A percentile compares a stretch with the other conserved stretches of the same genome.
phyloP scores from a whole-genome alignment of 2,113 vertebrate genomes.

The Trochalopteron elliotii region DNA sequence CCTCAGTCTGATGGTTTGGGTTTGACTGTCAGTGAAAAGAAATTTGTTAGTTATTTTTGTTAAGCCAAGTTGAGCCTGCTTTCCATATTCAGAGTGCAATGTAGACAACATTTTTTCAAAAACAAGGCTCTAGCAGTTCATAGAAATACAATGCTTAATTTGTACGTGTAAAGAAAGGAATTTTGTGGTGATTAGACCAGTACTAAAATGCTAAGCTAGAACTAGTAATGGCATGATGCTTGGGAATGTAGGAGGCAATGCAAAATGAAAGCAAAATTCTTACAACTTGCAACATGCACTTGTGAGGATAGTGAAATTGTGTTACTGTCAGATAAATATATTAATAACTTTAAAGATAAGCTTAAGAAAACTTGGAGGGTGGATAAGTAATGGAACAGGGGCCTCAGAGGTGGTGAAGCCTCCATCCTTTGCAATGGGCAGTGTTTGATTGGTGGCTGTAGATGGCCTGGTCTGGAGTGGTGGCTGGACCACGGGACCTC shows the following conservation, averaged over 20 bases:
- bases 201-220: not conserved
- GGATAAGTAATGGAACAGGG: not conserved
- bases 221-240: not conserved
- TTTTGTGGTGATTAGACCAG: not conserved
- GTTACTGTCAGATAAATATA: not conserved
- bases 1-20: rapidly evolving
- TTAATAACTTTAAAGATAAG: not conserved
- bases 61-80: not conserved
- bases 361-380: not conserved
- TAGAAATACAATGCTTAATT: not conserved
- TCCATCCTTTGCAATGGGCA: not conserved
- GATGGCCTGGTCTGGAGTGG: not conserved
- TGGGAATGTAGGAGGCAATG: not conserved
- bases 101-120: not conserved
- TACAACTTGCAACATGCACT: not conserved
- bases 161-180: not conserved
- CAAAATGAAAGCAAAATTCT: not conserved
- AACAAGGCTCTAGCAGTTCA: not conserved
- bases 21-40: not conserved
- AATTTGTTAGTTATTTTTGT: not conserved
- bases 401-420: not conserved
- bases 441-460: not conserved
- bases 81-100: not conserved
- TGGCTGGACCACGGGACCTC: not conserved
- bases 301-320: not conserved